These are phyloP conservation scores for Nephila pilipes DNA, from an alignment of 1,140 invertebrate genomes.

Conservation along the genomic window DNA sequence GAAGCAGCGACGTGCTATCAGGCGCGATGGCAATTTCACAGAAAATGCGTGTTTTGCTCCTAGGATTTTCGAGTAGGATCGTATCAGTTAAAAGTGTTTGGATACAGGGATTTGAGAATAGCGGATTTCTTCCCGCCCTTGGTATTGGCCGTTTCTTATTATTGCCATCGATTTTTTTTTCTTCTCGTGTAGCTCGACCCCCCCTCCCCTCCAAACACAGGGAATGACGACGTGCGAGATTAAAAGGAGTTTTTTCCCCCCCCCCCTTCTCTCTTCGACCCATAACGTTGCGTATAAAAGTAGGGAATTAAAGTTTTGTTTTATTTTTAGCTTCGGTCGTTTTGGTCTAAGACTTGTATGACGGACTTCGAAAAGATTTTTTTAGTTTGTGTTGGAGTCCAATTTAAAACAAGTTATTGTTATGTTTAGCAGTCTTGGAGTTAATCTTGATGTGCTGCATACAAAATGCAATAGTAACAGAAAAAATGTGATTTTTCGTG, in stretches of 20 bases:
- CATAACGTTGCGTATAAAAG: slow-evolving; percentile 56
- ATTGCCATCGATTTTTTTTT: slow-evolving; percentile 70
- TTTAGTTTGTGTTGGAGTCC: too few species aligned
- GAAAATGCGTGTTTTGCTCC: slow-evolving; percentile 75
- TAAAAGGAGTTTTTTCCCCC: slow-evolving; percentile 20
- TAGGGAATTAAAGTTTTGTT: slow-evolving; percentile 61
- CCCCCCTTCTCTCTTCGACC: neutral
- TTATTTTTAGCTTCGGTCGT: neutral
- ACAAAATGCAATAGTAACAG: too few species aligned
- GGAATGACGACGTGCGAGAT: neutral
- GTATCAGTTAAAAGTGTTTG: slow-evolving; percentile 76
- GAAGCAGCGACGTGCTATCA: slow-evolving; percentile 57
- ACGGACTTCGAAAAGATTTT: too few species aligned
- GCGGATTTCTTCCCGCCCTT: slow-evolving; percentile 68
- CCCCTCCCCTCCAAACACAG: too few species aligned
- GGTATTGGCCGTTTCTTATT: slow-evolving; percentile 75
- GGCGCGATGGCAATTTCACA: slow-evolving; percentile 64
- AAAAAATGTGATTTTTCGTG: too few species aligned
- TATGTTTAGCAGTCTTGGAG: too few species aligned
- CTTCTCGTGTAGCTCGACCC: neutral
- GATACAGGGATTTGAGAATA: slow-evolving; percentile 74
- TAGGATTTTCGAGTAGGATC: slow-evolving; percentile 67
- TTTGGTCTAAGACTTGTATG: neutral
- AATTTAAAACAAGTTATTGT: too few species aligned
- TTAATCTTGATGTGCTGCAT: too few species aligned